Evolutionary conservation across 2,113 vertebrate species (phyloP).

Genomic region (Chroicocephalus ridibundus): DNA sequence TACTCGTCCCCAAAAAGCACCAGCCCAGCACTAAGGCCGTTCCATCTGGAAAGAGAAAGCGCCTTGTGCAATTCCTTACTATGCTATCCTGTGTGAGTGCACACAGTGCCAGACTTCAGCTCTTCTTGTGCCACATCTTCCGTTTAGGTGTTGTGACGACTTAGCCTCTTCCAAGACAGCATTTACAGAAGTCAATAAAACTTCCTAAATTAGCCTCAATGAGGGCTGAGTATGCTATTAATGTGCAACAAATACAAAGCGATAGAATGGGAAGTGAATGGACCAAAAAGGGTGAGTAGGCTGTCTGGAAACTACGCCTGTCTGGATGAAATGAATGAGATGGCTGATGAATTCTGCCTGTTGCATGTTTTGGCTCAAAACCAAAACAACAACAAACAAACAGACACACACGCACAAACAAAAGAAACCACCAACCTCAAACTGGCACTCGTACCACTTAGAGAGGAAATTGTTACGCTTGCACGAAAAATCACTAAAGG

Average conservation of each 20-base stretch:
- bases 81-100: accelerated
- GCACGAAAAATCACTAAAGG: neutral
- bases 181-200: neutral
- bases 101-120: neutral
- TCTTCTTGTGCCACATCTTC: neutral
- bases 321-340: neutral
- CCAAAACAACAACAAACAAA: no score
- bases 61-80: neutral
- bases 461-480: neutral
- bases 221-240: neutral
- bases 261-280: neutral
- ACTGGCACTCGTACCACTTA: neutral
- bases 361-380: neutral
- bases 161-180: neutral
- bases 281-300: neutral
- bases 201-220: neutral
- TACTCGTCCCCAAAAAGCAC: neutral
- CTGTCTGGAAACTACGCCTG: neutral
- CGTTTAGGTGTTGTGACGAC: neutral
- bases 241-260: neutral
- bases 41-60: neutral
- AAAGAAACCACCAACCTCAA: neutral
- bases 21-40: neutral
- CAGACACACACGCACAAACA: no score
- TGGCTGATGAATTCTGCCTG: neutral